A percentile compares a stretch with the other conserved stretches of the same genome.
phyloP scores from a whole-genome alignment of 2,113 vertebrate genomes.

The Forbesichthys agassizii region DNA sequence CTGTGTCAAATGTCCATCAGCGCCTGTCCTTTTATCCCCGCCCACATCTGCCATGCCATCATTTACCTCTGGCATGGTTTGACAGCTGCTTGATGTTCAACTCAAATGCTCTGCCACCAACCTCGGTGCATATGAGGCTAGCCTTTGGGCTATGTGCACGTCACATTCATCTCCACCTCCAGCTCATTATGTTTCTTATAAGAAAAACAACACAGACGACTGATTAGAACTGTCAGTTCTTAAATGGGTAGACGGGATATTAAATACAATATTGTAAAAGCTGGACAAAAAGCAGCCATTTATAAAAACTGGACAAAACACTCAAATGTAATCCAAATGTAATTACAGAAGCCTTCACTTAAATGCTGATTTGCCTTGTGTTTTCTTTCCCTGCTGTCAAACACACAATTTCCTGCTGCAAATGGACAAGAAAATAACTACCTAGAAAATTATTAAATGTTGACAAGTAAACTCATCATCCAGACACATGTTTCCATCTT shows the following conservation, averaged over 20 bases:
- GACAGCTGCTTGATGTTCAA: constrained; percentile 23
- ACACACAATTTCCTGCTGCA: constrained; percentile 29
- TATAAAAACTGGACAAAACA: constrained; percentile 6
- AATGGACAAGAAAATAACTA: constrained; percentile 24
- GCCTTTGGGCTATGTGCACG: constrained; percentile 15
- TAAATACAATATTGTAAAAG: not conserved
- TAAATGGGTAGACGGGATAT: not conserved
- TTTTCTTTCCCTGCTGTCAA: constrained; percentile 20
- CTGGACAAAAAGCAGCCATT: not conserved
- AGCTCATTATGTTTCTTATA: not conserved
- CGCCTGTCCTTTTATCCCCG: constrained; percentile 37
- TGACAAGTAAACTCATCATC: constrained; percentile 1
- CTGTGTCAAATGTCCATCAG: constrained; percentile 60
- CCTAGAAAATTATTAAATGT: constrained; percentile 17
- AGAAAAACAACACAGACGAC: not conserved
- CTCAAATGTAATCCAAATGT: constrained; percentile 19
- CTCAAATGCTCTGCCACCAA: constrained; percentile 23
- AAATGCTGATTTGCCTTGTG: constrained; percentile 39
- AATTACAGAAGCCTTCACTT: constrained; percentile 27
- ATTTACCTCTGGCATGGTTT: constrained; percentile 9
- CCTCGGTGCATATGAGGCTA: constrained; percentile 17
- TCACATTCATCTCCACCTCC: constrained; percentile 3
- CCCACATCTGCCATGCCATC: constrained; percentile 30
- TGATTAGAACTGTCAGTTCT: not conserved
- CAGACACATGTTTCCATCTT: constrained; percentile 9